Conservation (phyloP, 2,797 vertebrate species). For the Danio tinwini region DNA sequence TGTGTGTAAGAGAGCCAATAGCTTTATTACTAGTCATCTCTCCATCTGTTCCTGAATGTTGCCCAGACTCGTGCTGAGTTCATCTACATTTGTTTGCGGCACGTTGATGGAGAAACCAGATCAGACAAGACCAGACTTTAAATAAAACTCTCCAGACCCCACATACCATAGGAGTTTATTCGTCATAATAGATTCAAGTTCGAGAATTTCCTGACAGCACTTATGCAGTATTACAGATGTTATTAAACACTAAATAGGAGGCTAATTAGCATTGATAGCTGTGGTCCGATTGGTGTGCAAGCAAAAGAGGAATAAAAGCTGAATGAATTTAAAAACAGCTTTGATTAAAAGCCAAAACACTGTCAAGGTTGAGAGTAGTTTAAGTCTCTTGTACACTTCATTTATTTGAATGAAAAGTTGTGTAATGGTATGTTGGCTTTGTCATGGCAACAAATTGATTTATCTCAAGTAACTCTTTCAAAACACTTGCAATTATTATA, state of each 20-base stretch:
- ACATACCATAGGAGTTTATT: constrained; percentile 20
- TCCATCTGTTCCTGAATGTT: constrained; percentile 32
- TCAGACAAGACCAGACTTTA: constrained; percentile 33
- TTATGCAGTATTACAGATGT: background rate
- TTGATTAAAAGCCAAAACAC: background rate
- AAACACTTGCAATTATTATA: background rate
- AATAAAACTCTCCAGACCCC: constrained; percentile 28
- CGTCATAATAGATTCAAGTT: constrained; percentile 11
- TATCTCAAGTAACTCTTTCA: background rate
- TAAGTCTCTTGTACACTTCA: background rate
- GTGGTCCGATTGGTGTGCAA: constrained; percentile 17
- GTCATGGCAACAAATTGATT: background rate
- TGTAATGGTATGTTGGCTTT: background rate
- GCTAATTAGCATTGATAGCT: constrained; percentile 9
- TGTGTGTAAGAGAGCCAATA: constrained; percentile 6
- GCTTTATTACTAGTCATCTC: constrained; percentile 33
- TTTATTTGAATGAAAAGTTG: background rate
- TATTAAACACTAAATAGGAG: background rate
- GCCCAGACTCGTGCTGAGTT: constrained; percentile 23
- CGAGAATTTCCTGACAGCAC: constrained; percentile 5
- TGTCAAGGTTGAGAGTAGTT: background rate
- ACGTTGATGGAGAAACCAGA: constrained; percentile 37
- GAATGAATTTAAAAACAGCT: background rate
- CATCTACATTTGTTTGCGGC: constrained; percentile 35
- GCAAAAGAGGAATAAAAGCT: constrained; percentile 13